A percentile compares a stretch with the other conserved stretches of the same genome.
Conservation (phyloP, 2,888 invertebrate species). For the Callyntrura sp. region DNA sequence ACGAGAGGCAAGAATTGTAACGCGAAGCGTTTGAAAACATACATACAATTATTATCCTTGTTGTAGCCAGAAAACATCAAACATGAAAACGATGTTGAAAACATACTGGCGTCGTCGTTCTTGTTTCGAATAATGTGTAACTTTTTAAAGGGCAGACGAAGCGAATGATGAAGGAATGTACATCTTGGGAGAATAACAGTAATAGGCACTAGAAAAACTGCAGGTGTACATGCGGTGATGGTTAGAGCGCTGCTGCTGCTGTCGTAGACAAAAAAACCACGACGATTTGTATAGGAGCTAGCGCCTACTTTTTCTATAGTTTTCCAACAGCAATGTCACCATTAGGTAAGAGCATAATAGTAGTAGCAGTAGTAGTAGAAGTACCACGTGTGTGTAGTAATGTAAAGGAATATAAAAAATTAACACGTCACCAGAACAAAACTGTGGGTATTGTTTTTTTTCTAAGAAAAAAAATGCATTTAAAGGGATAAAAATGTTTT, state of each 20-base stretch:
- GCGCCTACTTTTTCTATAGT: neutral
- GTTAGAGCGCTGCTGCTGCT: neutral
- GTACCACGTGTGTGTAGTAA: conserved; percentile 1
- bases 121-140: neutral
- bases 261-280: neutral
- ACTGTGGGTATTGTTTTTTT: neutral
- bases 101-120: neutral
- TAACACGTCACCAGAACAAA: neutral
- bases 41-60: neutral
- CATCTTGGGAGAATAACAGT: too few species aligned
- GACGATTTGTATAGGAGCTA: neutral
- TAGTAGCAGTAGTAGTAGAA: neutral
- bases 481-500: conserved; percentile 9
- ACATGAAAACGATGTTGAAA: neutral
- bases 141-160: neutral
- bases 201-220: neutral
- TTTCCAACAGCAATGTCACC: conserved; percentile 43
- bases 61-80: neutral
- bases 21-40: neutral
- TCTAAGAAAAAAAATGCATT: neutral
- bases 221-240: neutral
- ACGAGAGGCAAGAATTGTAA: neutral
- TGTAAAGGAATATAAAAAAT: conserved; percentile 4
- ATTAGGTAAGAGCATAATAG: neutral
- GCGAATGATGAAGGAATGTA: too few species aligned